Evolutionary conservation across 2,113 vertebrate species (phyloP), one percentile per base, ranked within the genome.

Genomic region (Larimichthys polyactis): DNA sequence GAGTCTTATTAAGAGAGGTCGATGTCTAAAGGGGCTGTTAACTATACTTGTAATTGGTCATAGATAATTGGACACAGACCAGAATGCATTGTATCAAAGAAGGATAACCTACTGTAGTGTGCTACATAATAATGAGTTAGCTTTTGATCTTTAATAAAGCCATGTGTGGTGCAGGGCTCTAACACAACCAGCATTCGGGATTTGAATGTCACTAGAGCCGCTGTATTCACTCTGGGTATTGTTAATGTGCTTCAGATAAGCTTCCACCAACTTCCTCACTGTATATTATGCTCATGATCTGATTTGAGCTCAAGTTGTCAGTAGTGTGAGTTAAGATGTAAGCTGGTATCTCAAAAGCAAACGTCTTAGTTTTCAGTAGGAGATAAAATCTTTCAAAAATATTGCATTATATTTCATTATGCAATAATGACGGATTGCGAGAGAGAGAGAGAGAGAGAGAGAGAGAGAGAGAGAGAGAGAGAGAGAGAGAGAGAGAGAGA

Each of bases 401-500:
- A 27, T 77, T 83, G 59, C 67, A 5, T 68, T 63, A 55, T 55
- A 51, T 85, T 85, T 67, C 74, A 43, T 85, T 55, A 89, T 68
- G 77, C 43, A 20, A 62, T 57, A 67, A 20, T 52, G 70, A 75
- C 49, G 55, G 49, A 59, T n/a, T 72, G 68, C 4, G 1, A 49
- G 15, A 62, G 8, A 78, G 15, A 15, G 36, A 36, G 36, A 32
- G 32, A 6, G 32, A 32, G 32, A 55, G 15, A 62, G 8, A 77
- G 15, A 29, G 29, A 29, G 1, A 55, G 15, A 62, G 8, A 78
- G 15, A 15, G 36, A 40, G 8, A 40, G 36, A 40, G 36, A 36
- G 1, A 55, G 15, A 62, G 8, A 78, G 15, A 15, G 32, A 36
- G 32, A 36, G 32, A 36, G 32, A 32, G 16, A 5, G 0, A 11